Evolutionary conservation across 1,140 invertebrate species (phyloP), one percentile per base, ranked within the genome.

Genomic region (Carposina sasakii): DNA sequence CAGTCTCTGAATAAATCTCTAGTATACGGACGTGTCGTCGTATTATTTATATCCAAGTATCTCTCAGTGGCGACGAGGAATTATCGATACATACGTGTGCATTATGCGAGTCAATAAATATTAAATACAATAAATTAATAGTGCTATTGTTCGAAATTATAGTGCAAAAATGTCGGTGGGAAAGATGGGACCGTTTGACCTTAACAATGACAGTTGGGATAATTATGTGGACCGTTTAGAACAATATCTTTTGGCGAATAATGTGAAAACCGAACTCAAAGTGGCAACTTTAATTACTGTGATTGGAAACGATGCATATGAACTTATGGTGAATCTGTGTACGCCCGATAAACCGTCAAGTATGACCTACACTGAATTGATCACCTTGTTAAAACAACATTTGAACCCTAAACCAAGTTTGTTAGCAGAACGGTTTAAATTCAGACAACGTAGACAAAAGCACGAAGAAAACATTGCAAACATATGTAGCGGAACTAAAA

Each of bases 321-420:
- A 54, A 13, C 45, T 69, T 26, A 26, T 68, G 23, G 45, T 54
- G 6, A 59, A 63, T 49, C 50, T 70, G 24, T 67, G 67, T 34
- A 51, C 46, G 2, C 66, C 60, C 9, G 39, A 15, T 2, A 48
- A 60, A 24, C 68, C 68, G 8, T 37, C 42, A 9, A 12, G 19
- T 17, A 62, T 64, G 22, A 57, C 60, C 0, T 61, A 50, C 37
- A 16, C 23, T 0, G 57, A 73, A 28, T 48, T 68, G 33, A 41
- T 48, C 6, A 45, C 17, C 21, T 49, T 65, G 2, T 50, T 68
- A 55, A 42, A 49, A 23, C 22, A 54, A 12, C 59, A 72, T 52
- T 51, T 71, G 34, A 13, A 64, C 5, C 34, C 34, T 15, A 37
- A 37, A 37, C 34, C 15, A 4, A 37, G 13, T 37, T 3, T 19